Evolutionary conservation across 2,888 invertebrate species (phyloP).

Genomic region (Drosophila subquinaria): DNA sequence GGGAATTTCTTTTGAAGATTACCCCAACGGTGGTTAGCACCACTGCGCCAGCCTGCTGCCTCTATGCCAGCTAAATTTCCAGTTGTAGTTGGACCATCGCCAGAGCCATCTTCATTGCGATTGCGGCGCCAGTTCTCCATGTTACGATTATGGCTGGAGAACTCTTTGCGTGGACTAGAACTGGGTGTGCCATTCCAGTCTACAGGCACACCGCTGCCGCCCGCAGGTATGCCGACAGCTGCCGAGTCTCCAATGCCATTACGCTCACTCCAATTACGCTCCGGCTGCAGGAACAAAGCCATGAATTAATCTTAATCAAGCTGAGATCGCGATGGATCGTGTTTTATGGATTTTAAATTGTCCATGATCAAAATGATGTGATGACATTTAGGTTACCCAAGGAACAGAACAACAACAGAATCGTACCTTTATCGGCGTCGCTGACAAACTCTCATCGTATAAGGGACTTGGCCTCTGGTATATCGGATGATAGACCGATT

Average conservation of each 20-base stretch:
- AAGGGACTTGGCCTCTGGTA: slow-evolving; percentile 83
- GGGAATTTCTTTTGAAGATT: slow-evolving; percentile 19
- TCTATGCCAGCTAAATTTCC: slow-evolving; percentile 45
- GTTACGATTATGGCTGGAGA: slow-evolving; percentile 78
- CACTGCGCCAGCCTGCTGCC: slow-evolving; percentile 72
- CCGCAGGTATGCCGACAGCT: slow-evolving; percentile 14
- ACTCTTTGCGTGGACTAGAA: slow-evolving; percentile 85
- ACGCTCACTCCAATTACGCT: slow-evolving; percentile 84
- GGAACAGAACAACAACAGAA: background rate
- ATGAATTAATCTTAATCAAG: background rate
- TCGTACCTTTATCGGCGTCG: slow-evolving; percentile 67
- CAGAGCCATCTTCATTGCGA: slow-evolving; percentile 81
- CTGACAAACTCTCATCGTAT: slow-evolving; percentile 81
- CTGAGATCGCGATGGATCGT: background rate
- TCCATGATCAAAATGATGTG: no score
- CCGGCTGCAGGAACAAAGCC: slow-evolving; percentile 61
- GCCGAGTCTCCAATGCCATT: slow-evolving; percentile 79
- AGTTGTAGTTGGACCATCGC: slow-evolving; percentile 55
- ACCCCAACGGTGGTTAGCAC: slow-evolving; percentile 82
- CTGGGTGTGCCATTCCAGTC: slow-evolving; percentile 84
- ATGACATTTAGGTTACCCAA: no score
- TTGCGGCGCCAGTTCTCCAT: slow-evolving; percentile 85
- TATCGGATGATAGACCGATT: slow-evolving; percentile 82
- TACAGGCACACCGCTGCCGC: slow-evolving; percentile 37
- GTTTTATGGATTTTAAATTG: no score